phyloP scores from a whole-genome alignment of 2,888 invertebrate genomes.

The Danaus chrysippus region DNA sequence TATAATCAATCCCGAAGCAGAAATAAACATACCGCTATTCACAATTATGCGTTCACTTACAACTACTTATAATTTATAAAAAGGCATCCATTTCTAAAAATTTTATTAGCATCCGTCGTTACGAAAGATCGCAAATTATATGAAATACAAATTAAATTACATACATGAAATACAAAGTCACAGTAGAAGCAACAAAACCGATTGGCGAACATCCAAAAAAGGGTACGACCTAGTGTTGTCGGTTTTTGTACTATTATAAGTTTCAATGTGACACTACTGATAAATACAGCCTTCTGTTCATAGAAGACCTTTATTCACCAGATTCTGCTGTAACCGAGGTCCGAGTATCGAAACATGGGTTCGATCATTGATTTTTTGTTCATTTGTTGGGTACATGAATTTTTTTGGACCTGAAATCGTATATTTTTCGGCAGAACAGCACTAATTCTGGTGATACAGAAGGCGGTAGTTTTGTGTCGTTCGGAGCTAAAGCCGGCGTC shows the following conservation, averaged over 20 bases:
- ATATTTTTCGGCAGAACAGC: constrained; percentile 95
- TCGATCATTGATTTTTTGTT: constrained; percentile 38
- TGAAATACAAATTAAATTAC: constrained; percentile 45
- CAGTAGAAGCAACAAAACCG: constrained; percentile 64
- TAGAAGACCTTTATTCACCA: too few relatives aligned
- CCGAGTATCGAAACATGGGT: constrained; percentile 34
- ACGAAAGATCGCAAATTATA: constrained; percentile 55
- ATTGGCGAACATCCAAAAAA: constrained; percentile 59
- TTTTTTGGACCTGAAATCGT: constrained; percentile 95
- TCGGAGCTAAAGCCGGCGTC: constrained; percentile 67
- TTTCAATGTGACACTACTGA: constrained; percentile 47
- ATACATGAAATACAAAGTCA: constrained; percentile 60
- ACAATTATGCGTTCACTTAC: constrained; percentile 67
- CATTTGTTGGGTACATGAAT: constrained; percentile 76
- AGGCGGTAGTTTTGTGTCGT: constrained; percentile 83
- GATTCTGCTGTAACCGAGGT: too few relatives aligned
- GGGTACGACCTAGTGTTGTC: constrained; percentile 58
- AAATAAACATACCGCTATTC: constrained; percentile 59
- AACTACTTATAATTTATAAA: constrained; percentile 71
- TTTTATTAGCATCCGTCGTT: constrained; percentile 52
- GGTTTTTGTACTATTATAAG: constrained; percentile 70
- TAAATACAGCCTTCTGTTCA: constrained; percentile 16
- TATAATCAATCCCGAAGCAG: constrained; percentile 55
- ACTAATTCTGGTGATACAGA: constrained; percentile 87
- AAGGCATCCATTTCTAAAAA: constrained; percentile 72